A percentile compares a stretch with the other conserved stretches of the same genome.
phyloP scores from a whole-genome alignment of 2,113 vertebrate genomes.

The Varanus komodoensis region DNA sequence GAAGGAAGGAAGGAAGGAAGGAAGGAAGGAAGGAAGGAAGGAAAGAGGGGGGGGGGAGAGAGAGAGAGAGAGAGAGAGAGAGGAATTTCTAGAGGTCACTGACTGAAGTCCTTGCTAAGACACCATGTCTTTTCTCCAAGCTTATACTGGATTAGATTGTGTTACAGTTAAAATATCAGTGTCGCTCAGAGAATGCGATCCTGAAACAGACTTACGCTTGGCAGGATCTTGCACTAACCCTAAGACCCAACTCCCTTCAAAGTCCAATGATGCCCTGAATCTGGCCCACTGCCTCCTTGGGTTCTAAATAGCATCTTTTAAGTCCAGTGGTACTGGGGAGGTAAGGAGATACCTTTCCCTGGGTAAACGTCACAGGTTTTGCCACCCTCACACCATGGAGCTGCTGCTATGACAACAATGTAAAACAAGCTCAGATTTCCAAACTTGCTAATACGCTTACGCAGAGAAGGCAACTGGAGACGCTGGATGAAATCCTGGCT shows the following conservation, averaged over 20 bases:
- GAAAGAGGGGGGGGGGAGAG: no score
- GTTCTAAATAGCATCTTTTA: background rate
- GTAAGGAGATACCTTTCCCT: background rate
- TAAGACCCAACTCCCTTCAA: background rate
- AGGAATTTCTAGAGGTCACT: background rate
- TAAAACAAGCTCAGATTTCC: background rate
- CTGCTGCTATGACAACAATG: background rate
- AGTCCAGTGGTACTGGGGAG: background rate
- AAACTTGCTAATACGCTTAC: background rate
- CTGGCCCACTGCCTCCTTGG: background rate
- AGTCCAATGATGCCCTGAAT: background rate
- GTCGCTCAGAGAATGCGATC: background rate
- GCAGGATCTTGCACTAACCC: background rate
- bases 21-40: no score
- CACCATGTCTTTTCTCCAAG: no score
- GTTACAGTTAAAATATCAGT: conserved; percentile 18
- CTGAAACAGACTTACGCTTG: background rate
- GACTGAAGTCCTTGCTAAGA: background rate
- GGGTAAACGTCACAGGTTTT: conserved; percentile 1
- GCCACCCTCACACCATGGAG: background rate
- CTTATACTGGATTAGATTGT: background rate
- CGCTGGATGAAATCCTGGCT: background rate
- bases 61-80: no score
- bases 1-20: no score
- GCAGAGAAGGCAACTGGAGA: background rate